Percentiles rank a stretch among this genome's conserved stretches.
Conservation (phyloP, 1,140 invertebrate species). For the Diploscapter pachys region DNA sequence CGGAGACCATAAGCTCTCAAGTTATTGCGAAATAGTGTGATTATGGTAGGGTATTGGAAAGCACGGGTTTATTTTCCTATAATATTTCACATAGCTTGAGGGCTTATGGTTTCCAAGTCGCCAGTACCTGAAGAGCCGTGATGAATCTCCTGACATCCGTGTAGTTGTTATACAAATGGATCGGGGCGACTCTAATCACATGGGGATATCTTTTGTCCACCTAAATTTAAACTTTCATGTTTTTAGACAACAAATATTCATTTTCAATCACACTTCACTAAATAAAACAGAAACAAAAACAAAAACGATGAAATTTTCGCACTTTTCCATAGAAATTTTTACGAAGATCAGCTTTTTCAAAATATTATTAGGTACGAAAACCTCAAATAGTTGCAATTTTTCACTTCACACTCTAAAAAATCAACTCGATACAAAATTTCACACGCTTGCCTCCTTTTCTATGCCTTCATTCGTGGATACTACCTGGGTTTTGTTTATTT, state of each 20-base stretch:
- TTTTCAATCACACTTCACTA: too few species aligned
- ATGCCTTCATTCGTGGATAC: background rate
- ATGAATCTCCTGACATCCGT: slow-evolving; percentile 62
- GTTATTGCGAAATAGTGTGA: too few species aligned
- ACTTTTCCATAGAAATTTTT: background rate
- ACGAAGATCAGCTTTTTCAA: background rate
- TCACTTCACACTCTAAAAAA: too few species aligned
- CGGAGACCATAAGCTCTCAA: too few species aligned
- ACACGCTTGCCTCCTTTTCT: background rate
- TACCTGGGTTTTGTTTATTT: background rate
- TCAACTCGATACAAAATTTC: too few species aligned
- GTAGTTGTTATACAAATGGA: slow-evolving; percentile 66
- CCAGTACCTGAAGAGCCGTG: slow-evolving; percentile 19
- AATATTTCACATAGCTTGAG: background rate
- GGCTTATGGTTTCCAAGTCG: too few species aligned
- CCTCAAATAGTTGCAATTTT: too few species aligned
- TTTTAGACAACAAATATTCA: too few species aligned
- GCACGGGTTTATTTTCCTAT: background rate
- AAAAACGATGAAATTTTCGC: background rate
- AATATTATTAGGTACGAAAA: too few species aligned
- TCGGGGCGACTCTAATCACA: slow-evolving; percentile 65
- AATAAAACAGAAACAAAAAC: background rate
- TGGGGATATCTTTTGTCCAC: slow-evolving; percentile 64
- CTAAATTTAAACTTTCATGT: background rate
- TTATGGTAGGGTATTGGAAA: too few species aligned